Base-by-base conservation (phyloP, 2,797 vertebrate species). In the Aplochiton taeniatus region DNA sequence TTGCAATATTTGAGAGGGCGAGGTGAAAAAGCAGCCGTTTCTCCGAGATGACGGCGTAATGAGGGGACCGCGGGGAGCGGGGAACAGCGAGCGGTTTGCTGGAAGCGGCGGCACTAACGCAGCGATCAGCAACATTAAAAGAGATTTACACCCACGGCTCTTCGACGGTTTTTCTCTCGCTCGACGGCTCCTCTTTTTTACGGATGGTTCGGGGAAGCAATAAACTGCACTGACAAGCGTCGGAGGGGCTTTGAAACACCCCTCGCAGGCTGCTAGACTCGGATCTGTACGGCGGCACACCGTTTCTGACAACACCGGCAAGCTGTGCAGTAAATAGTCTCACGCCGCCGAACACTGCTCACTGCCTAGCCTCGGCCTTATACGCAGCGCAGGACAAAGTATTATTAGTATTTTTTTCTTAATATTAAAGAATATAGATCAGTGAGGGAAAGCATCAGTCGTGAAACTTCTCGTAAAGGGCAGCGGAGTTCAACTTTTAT, bases 161-260 rank as follows among this genome's bases (percentile, higher is more conserved):
- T 85, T 80, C 71, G 83, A 86, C 84, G 78, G 77, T 73, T 83
- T 90, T 89, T 89, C 84, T 86, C 86, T 82, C 56, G 74, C 83
- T 89, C 83, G 84, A 84, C 72, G 80, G 79, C 69, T 90, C 75
- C 79, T 85, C 80, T 83, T 6, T 72, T 90, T 86, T 86, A 83
- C 77, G 84, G 87, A 90, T 90, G 90, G 88, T 90, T 87, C 85
- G 91, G 83, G 83, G 87, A 90, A 87, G 88, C 86, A 85, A 90
- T 90, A 89, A 92, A 91, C 75, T 83, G 77, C 80, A 71, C 76
- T 81, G 80, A 89, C 87, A 90, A 90, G 80, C 79, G 61, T 83
- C 77, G 48, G 78, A 85, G 80, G 77, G 72, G 72, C 83, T 88
- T 70, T 81, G 84, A 87, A 84, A 80, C 80, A 82, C 87, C 87